These are phyloP conservation scores for Ptyas mucosa DNA, from an alignment of 2,113 vertebrate genomes.

Conservation along the genomic window DNA sequence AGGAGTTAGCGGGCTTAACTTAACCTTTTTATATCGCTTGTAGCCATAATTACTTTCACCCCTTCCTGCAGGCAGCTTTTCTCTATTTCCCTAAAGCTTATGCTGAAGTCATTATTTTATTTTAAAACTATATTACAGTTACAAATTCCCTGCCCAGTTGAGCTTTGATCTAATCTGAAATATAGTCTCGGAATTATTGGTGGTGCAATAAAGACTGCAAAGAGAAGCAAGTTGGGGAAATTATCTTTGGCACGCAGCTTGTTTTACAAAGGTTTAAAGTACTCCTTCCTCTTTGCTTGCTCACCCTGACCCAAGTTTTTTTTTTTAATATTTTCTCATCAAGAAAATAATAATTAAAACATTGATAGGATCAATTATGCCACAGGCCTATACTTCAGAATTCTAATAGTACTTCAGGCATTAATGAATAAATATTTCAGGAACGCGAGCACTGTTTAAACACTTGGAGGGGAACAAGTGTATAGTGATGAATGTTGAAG, in stretches of 20 bases:
- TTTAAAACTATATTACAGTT: slow-evolving; percentile 61
- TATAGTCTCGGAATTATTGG: slow-evolving; percentile 59
- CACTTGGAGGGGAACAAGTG: slow-evolving; percentile 36
- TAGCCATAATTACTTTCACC: slow-evolving; percentile 53
- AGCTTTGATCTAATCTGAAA: slow-evolving; percentile 65
- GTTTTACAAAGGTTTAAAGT: slow-evolving; percentile 65
- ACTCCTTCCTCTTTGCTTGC: slow-evolving; percentile 39
- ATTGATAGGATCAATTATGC: slow-evolving; percentile 52
- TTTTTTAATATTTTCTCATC: slow-evolving; percentile 48
- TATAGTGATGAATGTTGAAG: slow-evolving; percentile 44
- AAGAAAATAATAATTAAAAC: slow-evolving; percentile 38
- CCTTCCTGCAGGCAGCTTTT: slow-evolving; percentile 31
- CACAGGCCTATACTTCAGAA: slow-evolving; percentile 52
- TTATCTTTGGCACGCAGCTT: slow-evolving; percentile 69
- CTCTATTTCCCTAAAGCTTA: slow-evolving; percentile 46
- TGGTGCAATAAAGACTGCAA: slow-evolving; percentile 61
- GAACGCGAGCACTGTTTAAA: slow-evolving; percentile 39
- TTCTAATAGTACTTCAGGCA: slow-evolving; percentile 48
- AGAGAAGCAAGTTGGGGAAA: slow-evolving; percentile 61
- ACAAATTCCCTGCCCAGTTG: slow-evolving; percentile 51
- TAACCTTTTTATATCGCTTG: slow-evolving; percentile 27
- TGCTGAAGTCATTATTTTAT: slow-evolving; percentile 56
- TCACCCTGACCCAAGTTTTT: slow-evolving; percentile 34
- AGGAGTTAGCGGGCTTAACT: neutral
- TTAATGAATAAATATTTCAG: slow-evolving; percentile 53